Conservation (phyloP, 2,888 invertebrate species). For the Drosophila kanekoi region DNA sequence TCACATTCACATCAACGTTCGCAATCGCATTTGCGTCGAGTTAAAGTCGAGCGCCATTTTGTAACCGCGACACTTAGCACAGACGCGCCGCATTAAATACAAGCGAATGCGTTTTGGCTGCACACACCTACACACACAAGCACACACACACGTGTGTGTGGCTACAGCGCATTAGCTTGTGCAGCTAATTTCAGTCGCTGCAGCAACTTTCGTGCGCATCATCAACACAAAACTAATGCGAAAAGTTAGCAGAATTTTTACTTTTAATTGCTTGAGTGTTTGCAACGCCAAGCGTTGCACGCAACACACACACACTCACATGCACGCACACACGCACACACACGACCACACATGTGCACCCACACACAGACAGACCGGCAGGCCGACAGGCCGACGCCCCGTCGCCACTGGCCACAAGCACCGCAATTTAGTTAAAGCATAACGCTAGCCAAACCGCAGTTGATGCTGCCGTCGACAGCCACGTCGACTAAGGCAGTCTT, state of each 20-base stretch:
- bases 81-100: conserved; percentile 74
- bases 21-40: conserved; percentile 4
- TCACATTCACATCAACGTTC: conserved; percentile 1
- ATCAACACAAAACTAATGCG: conserved; percentile 78
- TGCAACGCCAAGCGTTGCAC: conserved; percentile 44
- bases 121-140: conserved; percentile 17
- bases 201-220: conserved; percentile 67
- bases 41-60: conserved; percentile 65
- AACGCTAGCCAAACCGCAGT: conserved; percentile 69
- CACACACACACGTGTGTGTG: conserved; percentile 4
- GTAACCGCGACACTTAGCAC: conserved; percentile 74
- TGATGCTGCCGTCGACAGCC: conserved; percentile 44
- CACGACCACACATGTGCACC: background rate
- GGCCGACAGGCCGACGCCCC: conserved; percentile 22
- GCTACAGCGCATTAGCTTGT: conserved; percentile 57
- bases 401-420: conserved; percentile 51
- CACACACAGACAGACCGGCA: conserved; percentile 9
- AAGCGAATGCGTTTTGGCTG: conserved; percentile 60
- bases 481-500: conserved; percentile 24
- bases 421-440: conserved; percentile 81
- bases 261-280: conserved; percentile 81
- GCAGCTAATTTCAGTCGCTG: conserved; percentile 68
- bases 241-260: conserved; percentile 75
- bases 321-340: too few relatives aligned
- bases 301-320: conserved; percentile 16